Conservation (phyloP, 2,113 vertebrate genomes). For the Catagonus wagneri region DNA sequence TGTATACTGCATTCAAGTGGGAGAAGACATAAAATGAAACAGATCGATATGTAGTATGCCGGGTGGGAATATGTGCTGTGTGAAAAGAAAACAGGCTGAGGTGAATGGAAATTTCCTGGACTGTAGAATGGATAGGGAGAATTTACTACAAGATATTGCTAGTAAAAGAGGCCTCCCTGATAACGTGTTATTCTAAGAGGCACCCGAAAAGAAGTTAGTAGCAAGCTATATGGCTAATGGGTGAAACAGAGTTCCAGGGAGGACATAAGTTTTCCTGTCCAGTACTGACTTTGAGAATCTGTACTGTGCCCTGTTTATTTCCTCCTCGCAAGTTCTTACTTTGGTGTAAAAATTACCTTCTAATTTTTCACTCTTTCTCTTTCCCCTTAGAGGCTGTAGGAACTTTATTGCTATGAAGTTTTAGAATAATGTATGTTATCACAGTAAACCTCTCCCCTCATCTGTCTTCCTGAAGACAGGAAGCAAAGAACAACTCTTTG, state of each 20-base stretch:
- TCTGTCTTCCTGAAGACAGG: neutral
- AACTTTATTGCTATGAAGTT: neutral
- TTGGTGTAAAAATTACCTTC: neutral
- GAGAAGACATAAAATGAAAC: neutral
- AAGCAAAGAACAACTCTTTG: neutral
- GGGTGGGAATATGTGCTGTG: neutral
- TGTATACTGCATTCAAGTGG: neutral
- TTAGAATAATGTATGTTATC: neutral
- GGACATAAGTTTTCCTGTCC: neutral
- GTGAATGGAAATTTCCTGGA: neutral
- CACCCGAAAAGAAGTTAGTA: conserved; percentile 52
- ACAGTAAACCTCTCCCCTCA: neutral
- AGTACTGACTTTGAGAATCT: neutral
- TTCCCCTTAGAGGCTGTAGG: neutral
- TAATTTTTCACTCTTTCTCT: neutral
- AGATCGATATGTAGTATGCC: neutral
- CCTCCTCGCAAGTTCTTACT: neutral
- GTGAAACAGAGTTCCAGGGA: neutral
- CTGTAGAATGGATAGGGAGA: neutral
- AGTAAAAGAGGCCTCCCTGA: neutral
- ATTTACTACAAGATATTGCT: neutral
- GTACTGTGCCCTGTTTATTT: neutral
- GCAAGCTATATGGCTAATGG: conserved; percentile 77
- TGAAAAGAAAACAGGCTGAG: neutral
- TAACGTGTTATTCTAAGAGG: neutral